These are phyloP conservation scores for Diarsia mendica DNA, from an alignment of 2,888 invertebrate genomes.

Conservation along the genomic window DNA sequence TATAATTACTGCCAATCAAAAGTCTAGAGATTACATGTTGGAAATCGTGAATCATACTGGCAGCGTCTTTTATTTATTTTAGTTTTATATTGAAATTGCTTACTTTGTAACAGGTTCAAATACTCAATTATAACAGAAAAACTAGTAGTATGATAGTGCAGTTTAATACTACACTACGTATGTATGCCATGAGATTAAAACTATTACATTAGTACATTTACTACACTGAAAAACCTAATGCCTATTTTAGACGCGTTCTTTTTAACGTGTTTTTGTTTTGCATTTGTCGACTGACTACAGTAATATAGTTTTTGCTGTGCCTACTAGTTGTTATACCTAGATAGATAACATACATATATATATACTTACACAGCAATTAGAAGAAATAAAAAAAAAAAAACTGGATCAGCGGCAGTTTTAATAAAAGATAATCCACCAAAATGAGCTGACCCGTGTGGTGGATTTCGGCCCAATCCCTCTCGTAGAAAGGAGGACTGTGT, in stretches of 20 bases:
- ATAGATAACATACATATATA: constrained; percentile 8
- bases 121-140: neutral
- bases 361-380: neutral
- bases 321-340: neutral
- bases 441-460: neutral
- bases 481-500: neutral
- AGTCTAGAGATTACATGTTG: neutral
- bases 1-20: neutral
- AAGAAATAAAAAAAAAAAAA: neutral
- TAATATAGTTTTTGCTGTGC: constrained; percentile 13
- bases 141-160: neutral
- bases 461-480: neutral
- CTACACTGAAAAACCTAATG: neutral
- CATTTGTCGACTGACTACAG: neutral
- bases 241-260: neutral
- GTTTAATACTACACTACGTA: neutral
- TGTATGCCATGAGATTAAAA: neutral
- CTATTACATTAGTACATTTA: neutral
- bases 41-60: no score
- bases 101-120: neutral
- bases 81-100: neutral
- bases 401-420: neutral
- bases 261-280: neutral
- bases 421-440: neutral
- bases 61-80: neutral